These are phyloP conservation scores for Pheosia tremula DNA, from an alignment of 2,888 invertebrate genomes.

Conservation along the genomic window DNA sequence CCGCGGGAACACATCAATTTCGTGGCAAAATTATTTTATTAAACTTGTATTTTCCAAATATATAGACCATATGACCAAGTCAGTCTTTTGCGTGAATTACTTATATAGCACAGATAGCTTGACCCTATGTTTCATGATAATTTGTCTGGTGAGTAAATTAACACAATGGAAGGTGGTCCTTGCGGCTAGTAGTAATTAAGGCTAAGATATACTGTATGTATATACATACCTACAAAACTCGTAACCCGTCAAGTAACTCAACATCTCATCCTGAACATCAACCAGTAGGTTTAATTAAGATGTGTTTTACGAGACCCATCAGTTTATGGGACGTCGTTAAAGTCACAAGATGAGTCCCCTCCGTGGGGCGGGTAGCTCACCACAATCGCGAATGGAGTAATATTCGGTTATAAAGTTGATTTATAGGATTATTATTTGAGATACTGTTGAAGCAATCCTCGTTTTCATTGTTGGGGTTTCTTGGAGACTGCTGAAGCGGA, in stretches of 20 bases:
- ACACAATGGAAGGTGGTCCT: neutral
- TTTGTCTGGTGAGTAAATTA: too few relatives aligned
- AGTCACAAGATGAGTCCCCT: constrained; percentile 26
- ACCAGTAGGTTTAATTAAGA: constrained; percentile 42
- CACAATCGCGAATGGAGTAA: neutral
- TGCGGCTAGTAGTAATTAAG: neutral
- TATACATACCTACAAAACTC: neutral
- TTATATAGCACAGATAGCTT: too few relatives aligned
- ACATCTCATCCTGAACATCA: constrained; percentile 1
- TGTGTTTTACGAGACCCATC: constrained; percentile 29
- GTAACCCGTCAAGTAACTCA: neutral
- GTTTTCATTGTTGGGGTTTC: too few relatives aligned
- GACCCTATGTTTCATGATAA: too few relatives aligned
- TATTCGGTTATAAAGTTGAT: constrained; percentile 3
- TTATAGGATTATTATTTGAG: constrained; percentile 3
- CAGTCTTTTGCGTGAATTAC: too few relatives aligned
- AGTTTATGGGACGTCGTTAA: constrained; percentile 30
- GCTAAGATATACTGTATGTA: too few relatives aligned
- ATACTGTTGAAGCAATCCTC: neutral
- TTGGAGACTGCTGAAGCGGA: too few relatives aligned
- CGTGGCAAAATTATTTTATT: too few relatives aligned
- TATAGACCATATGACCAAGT: too few relatives aligned
- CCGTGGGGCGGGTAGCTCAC: neutral
- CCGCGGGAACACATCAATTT: too few relatives aligned
- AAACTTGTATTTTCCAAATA: too few relatives aligned